These are phyloP conservation scores for Colossoma macropomum DNA, from an alignment of 2,113 vertebrate species.

Conservation along the genomic window DNA sequence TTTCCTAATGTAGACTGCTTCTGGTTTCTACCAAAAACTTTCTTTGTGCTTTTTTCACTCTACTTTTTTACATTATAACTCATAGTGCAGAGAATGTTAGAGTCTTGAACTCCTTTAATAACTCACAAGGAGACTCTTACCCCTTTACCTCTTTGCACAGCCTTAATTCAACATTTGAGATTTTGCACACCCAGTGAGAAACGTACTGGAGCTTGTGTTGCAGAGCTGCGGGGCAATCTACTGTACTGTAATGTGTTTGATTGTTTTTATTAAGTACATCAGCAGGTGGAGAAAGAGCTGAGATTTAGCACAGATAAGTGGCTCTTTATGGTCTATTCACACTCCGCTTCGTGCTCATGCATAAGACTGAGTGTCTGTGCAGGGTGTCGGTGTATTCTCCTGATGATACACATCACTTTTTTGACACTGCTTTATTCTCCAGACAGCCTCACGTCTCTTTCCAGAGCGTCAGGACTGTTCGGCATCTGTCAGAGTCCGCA, in stretches of 20 bases:
- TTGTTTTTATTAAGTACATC: not conserved
- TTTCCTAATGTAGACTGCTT: not conserved
- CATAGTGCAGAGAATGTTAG: not conserved
- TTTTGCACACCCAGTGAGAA: not conserved
- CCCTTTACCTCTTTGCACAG: not conserved
- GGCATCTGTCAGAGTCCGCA: constrained; percentile 46
- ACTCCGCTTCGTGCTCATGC: not conserved
- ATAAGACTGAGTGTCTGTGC: not conserved
- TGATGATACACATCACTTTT: constrained; percentile 17
- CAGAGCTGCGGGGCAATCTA: not conserved
- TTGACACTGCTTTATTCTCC: constrained; percentile 12
- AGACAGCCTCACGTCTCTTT: not conserved
- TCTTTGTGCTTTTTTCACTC: not conserved
- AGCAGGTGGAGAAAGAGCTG: not conserved
- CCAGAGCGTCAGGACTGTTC: not conserved
- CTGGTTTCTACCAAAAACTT: not conserved
- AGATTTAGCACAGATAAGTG: not conserved
- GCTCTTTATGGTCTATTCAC: constrained; percentile 16
- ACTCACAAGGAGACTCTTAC: not conserved
- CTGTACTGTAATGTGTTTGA: not conserved
- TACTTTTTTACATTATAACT: not conserved
- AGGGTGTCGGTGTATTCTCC: constrained; percentile 3
- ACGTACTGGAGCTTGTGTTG: not conserved
- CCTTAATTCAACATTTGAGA: not conserved
- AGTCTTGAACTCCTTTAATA: not conserved